Evolutionary conservation across 2,888 invertebrate species (phyloP), one percentile per base, ranked within the genome.

Genomic region (Lasioglossum marginatum): DNA sequence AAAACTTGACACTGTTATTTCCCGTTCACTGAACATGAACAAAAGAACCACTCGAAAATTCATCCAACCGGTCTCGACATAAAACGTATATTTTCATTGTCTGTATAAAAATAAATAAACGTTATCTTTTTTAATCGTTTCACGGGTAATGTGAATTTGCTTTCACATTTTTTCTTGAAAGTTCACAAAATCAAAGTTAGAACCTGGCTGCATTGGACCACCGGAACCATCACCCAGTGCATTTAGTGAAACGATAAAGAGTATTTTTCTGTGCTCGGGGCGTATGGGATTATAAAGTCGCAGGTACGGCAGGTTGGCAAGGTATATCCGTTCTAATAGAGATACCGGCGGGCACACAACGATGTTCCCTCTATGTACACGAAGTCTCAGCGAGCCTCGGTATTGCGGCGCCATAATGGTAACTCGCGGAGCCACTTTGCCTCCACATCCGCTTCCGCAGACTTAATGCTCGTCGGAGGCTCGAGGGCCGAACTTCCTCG

Each of bases 371-470:
- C 71, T 75, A 70, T 79, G 82, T 57, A 70, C 73, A 40, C 74
- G 57, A 83, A 74, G 76, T 74, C 73, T 87, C 89, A 12, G 78
- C 89, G 19, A 23, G 73, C 8, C 78, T 81, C 40, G 79, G 74
- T 81, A 87, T 88, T 81, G 87, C 89, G 80, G 70, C 71, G 77
- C 45, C 76, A 70, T 81, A 87, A 82, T 80, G 79, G 88, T 76
- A 79, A 75, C 88, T 77, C 77, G 90, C 82, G 34, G 57, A 85
- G 82, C 85, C 79, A 89, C 90, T 89, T 88, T 87, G 82, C 81
- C 81, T 81, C 74, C 79, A 71, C 88, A 89, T 88, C 90, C 90
- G 90, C 78, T 88, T 88, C 88, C 88, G 80, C 75, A 79, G 81
- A 87, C 79, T 89, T 84, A 83, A 87, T 52, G 78, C 75, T 74